These are phyloP conservation scores for Amphiprion percula DNA, from an alignment of 2,113 vertebrate species.

Conservation along the genomic window DNA sequence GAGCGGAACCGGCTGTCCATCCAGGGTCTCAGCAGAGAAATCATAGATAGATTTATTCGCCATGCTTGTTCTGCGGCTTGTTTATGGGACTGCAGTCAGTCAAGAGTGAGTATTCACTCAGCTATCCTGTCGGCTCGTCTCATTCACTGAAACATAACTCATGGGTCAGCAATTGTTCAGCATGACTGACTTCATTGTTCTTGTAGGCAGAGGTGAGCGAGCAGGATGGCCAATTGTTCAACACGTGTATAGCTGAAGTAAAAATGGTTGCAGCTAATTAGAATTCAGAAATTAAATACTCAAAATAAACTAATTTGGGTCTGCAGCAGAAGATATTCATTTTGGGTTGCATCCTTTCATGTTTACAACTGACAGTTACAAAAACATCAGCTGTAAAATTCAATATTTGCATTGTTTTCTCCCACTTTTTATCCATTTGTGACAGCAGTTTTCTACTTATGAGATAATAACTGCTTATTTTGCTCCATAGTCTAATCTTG, in stretches of 20 bases:
- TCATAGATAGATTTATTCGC: constrained; percentile 79
- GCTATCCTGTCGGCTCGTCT: constrained; percentile 54
- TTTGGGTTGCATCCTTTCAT: neutral
- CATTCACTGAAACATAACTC: constrained; percentile 75
- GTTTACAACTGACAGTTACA: neutral
- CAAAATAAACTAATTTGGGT: neutral
- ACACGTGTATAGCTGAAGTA: constrained; percentile 39
- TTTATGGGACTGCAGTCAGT: constrained; percentile 52
- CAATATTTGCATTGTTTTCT: neutral
- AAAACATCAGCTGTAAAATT: neutral
- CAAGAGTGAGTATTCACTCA: constrained; percentile 59
- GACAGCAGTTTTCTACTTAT: too few species aligned
- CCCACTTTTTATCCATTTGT: too few species aligned
- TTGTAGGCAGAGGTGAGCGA: constrained; percentile 67
- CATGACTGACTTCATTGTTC: constrained; percentile 83
- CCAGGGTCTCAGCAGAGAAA: constrained; percentile 82
- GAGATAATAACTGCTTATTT: too few species aligned
- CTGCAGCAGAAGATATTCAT: neutral
- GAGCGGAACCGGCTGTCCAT: constrained; percentile 78
- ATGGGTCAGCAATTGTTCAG: constrained; percentile 85
- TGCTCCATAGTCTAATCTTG: too few species aligned
- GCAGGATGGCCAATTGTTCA: constrained; percentile 64
- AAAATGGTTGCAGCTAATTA: constrained; percentile 17
- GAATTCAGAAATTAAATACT: constrained; percentile 1
- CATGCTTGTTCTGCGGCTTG: constrained; percentile 66